phyloP scores from a whole-genome alignment of 2,797 vertebrate species.

The Pseudocheirus occidentalis region DNA sequence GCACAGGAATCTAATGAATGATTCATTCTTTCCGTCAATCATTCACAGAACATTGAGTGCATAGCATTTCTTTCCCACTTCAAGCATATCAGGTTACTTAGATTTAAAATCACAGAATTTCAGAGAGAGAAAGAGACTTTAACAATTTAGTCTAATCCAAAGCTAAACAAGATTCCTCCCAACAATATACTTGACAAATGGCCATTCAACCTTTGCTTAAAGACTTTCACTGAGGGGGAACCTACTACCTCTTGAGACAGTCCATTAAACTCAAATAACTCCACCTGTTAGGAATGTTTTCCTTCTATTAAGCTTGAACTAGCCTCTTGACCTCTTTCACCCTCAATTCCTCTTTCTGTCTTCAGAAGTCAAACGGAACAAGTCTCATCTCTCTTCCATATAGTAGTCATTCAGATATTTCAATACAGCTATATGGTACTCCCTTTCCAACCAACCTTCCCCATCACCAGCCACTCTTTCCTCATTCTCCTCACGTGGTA shows the following conservation, averaged over 20 bases:
- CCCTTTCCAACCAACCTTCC: neutral
- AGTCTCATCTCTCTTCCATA: neutral
- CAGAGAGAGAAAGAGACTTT: neutral
- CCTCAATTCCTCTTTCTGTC: neutral
- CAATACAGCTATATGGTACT: neutral
- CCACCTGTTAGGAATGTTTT: neutral
- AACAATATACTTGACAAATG: neutral
- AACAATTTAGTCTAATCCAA: neutral
- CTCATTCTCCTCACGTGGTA: neutral
- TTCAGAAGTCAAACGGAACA: neutral
- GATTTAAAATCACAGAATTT: neutral
- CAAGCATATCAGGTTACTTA: neutral
- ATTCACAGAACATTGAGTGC: neutral
- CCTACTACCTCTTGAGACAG: neutral
- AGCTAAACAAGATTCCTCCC: neutral
- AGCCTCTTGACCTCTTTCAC: neutral
- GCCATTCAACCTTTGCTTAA: neutral
- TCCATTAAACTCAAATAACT: neutral
- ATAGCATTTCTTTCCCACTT: neutral
- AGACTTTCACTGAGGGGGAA: neutral
- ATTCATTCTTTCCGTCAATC: constrained; percentile 16
- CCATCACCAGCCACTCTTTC: neutral
- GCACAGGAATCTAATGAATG: neutral
- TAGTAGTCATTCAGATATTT: neutral
- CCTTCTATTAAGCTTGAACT: neutral